These are phyloP conservation scores for Maniola hyperantus DNA, from an alignment of 2,888 invertebrate species.

Conservation along the genomic window DNA sequence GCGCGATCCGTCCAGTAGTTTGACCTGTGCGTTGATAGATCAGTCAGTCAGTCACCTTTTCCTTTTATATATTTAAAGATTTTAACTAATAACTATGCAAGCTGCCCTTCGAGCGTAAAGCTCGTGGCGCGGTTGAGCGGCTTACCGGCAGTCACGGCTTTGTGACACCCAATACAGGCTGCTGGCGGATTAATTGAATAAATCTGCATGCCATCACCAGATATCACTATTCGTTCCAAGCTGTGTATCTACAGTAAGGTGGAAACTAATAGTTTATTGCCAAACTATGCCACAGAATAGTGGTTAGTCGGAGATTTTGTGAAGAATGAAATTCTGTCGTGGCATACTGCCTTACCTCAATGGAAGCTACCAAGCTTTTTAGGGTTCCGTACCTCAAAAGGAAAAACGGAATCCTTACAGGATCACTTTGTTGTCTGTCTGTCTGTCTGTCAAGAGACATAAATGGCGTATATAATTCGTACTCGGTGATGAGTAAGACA, in stretches of 20 bases:
- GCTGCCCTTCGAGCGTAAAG: background rate
- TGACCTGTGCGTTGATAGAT: no score
- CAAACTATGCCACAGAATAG: background rate
- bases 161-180: conserved; percentile 74
- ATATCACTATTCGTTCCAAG: conserved; percentile 78
- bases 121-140: conserved; percentile 41
- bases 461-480: no score
- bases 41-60: no score
- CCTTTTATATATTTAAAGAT: background rate
- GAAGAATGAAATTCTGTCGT: background rate
- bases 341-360: no score
- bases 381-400: no score
- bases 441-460: no score
- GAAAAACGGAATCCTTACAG: no score
- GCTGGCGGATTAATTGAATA: conserved; percentile 79
- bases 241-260: conserved; percentile 48
- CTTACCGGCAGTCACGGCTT: conserved; percentile 62
- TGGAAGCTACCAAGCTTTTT: no score
- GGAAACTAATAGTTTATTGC: background rate
- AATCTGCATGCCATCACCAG: conserved; percentile 74
- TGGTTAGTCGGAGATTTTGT: background rate
- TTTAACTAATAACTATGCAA: background rate
- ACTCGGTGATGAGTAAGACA: no score
- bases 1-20: no score
- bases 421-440: no score